Evolutionary conservation across 2,888 invertebrate species (phyloP).

Genomic region (Piscicola geometra): DNA sequence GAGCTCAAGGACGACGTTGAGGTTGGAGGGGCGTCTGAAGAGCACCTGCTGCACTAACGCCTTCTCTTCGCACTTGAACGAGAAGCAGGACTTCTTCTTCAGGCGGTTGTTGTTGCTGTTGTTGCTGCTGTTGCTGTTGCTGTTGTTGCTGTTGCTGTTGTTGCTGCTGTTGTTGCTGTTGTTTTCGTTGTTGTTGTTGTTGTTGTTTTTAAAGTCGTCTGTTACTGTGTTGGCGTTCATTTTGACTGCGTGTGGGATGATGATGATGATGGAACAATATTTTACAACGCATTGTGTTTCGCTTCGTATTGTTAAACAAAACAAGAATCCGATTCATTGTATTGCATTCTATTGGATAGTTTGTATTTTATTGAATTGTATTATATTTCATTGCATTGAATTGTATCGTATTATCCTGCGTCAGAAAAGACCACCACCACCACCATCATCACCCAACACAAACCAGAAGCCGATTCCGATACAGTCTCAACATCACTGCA

Average conservation of each 20-base stretch:
- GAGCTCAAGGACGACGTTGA: conserved; percentile 23
- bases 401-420: too few relatives aligned
- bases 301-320: too few relatives aligned
- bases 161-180: background rate
- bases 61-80: conserved; percentile 20
- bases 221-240: background rate
- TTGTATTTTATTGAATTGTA: too few relatives aligned
- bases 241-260: background rate
- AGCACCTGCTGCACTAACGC: conserved; percentile 10
- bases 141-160: background rate
- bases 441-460: too few relatives aligned
- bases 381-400: too few relatives aligned
- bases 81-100: conserved; percentile 4
- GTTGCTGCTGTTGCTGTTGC: conserved; percentile 4
- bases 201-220: conserved; percentile 2
- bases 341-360: too few relatives aligned
- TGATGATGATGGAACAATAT: background rate
- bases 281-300: too few relatives aligned
- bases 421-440: too few relatives aligned
- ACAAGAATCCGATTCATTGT: too few relatives aligned
- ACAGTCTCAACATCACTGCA: too few relatives aligned
- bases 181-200: background rate
- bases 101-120: background rate
- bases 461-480: too few relatives aligned
- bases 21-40: background rate